Conservation (phyloP, 2,113 vertebrate species). For the Ammospiza nelsoni region DNA sequence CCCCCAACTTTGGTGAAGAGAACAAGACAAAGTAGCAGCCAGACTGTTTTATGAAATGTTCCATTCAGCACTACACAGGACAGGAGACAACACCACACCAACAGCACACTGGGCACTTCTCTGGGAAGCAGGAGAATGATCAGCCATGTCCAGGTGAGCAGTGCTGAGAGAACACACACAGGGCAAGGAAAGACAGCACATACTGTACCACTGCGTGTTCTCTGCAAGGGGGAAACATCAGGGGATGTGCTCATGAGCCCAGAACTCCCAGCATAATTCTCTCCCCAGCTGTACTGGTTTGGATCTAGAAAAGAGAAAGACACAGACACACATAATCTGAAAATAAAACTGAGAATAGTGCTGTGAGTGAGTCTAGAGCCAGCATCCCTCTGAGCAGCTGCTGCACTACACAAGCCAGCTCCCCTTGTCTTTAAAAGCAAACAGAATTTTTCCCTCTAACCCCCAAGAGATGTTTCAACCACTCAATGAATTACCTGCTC, state of each 20-base stretch:
- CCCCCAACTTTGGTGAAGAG: background rate
- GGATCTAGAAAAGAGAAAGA: slow-evolving; percentile 82
- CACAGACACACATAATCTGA: slow-evolving; percentile 52
- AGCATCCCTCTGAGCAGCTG: slow-evolving; percentile 14
- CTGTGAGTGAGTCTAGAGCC: background rate
- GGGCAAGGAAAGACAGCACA: slow-evolving; percentile 67
- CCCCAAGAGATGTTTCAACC: background rate
- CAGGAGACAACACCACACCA: background rate
- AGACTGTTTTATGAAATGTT: background rate
- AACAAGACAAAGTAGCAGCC: background rate
- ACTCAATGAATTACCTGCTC: background rate
- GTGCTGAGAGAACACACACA: background rate
- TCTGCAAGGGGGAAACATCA: slow-evolving; percentile 88
- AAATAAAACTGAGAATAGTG: slow-evolving; percentile 38
- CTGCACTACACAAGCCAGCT: background rate
- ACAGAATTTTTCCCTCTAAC: background rate
- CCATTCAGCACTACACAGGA: background rate
- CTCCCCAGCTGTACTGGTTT: slow-evolving; percentile 98
- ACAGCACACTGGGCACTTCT: background rate
- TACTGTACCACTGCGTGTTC: slow-evolving; percentile 94
- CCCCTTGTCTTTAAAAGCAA: background rate
- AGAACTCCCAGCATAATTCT: slow-evolving; percentile 96
- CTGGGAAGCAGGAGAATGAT: background rate
- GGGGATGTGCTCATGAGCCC: slow-evolving; percentile 95
- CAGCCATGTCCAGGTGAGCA: background rate